Base-by-base conservation (phyloP, 1,140 invertebrate genomes). In the Drosophila athabasca region DNA sequence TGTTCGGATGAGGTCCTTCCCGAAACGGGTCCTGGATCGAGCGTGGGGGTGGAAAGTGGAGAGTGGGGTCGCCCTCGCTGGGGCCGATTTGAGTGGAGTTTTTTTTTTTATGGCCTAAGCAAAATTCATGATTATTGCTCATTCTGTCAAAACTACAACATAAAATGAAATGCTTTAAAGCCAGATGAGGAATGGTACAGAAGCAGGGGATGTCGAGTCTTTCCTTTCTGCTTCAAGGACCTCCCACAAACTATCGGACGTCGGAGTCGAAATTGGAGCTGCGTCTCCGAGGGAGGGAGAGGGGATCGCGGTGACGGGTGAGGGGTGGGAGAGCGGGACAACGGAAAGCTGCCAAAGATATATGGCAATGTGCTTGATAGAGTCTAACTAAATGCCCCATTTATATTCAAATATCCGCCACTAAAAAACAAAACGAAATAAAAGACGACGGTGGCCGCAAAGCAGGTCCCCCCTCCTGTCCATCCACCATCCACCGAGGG, bases 111-210 rank as follows among this genome's bases (percentile, higher is more conserved):
- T 88, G 75, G 76, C 62, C 83, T 83, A 79, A 88, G 76, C 76
- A 88, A 88, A 88, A 88, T 88, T 88, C 83, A 88, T 88, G 79
- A 88, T 88, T 88, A 88, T 88, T 88, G 83, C 79, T 89, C 83
- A 87, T 85, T 85, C 83, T 85, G 82, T 87, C 82, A 85, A 88
- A 88, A 88, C 79, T 88, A 88, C 76, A 89, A 79, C 79, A 88
- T 89, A 89, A 88, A 88, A 87, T 64, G 79, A 79, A 88, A 88
- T 83, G 75, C 87, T 85, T 87, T 83, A 85, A 85, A 85, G 62
- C 77, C 74, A 76, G 76, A 72, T 80, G 80, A 80, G 82, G 67
- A 80, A 74, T 68, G 74, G 62, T 48, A 52, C 50, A 58, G 51
- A 57, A 51, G 61, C 62, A 49, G 57, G 79, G 71, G 59, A 62